Evolutionary conservation across 2,888 invertebrate species (phyloP).

Genomic region (Ophioninae sp.): DNA sequence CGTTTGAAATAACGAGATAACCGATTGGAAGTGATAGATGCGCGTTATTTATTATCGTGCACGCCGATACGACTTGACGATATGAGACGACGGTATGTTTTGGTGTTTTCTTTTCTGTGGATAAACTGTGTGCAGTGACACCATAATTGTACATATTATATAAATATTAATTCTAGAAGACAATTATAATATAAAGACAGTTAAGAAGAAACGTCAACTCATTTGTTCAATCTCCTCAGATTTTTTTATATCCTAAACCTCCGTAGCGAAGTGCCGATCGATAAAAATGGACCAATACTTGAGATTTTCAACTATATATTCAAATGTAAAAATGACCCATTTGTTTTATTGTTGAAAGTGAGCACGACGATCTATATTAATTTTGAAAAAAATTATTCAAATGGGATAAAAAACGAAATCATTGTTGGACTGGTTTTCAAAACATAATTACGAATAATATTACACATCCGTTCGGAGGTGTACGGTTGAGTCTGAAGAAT

Average conservation of each 20-base stretch:
- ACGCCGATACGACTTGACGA: constrained; percentile 20
- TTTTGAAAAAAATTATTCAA: no score
- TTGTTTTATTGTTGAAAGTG: no score
- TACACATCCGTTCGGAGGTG: no score
- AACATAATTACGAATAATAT: no score
- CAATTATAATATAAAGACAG: constrained; percentile 56
- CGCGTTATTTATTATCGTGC: constrained; percentile 21
- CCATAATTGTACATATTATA: constrained; percentile 65
- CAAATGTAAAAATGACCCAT: no score
- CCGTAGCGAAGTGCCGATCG: neutral
- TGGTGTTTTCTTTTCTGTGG: constrained; percentile 55
- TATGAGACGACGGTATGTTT: constrained; percentile 31
- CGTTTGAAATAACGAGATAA: constrained; percentile 60
- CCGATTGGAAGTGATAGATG: constrained; percentile 36
- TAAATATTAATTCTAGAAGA: constrained; percentile 66
- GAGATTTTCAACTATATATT: no score
- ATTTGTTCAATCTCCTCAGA: neutral
- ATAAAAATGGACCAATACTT: no score
- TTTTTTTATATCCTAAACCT: neutral
- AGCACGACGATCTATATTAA: no score
- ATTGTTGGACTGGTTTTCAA: no score
- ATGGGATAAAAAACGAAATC: no score
- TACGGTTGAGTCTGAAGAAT: no score
- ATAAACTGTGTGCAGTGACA: constrained; percentile 65
- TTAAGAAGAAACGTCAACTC: neutral